These are phyloP conservation scores for Actinernus sp. DNA, from an alignment of 92 coral and sea anemone species.

Conservation along the genomic window DNA sequence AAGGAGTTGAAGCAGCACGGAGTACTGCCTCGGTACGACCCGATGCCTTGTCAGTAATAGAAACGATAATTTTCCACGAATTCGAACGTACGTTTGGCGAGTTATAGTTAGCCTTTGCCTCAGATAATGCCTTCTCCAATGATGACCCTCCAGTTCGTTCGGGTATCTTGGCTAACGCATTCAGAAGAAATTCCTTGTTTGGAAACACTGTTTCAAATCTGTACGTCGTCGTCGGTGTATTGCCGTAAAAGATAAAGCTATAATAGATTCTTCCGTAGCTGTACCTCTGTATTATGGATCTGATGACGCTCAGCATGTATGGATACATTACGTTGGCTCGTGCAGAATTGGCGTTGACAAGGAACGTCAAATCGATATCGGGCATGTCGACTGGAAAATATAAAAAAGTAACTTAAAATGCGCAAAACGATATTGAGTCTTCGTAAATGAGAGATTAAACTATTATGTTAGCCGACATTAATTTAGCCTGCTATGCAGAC, in stretches of 20 bases:
- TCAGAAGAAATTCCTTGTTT: conserved; percentile 17
- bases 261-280: conserved; percentile 30
- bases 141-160: conserved; percentile 5
- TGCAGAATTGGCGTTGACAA: conserved; percentile 19
- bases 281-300: conserved; percentile 34
- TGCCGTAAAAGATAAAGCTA: conserved; percentile 31
- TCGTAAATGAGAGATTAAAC: no score
- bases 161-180: conserved; percentile 16
- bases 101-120: conserved; percentile 15
- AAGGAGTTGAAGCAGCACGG: conserved; percentile 1
- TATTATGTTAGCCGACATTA: no score
- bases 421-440: no score
- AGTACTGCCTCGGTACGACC: neutral
- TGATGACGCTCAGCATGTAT: conserved; percentile 11
- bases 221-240: conserved; percentile 15
- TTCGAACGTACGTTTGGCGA: conserved; percentile 9
- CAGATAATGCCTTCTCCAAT: conserved; percentile 19
- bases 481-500: no score
- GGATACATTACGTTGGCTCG: conserved; percentile 10
- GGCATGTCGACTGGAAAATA: conserved; percentile 20
- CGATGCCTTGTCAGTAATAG: conserved; percentile 26
- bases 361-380: conserved; percentile 26
- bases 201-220: conserved; percentile 20
- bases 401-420: no score
- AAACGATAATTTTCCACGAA: conserved; percentile 21